Evolutionary conservation across 2,113 vertebrate genomes (phyloP), one percentile per base, ranked within the genome.

Genomic region (Marmota monax): DNA sequence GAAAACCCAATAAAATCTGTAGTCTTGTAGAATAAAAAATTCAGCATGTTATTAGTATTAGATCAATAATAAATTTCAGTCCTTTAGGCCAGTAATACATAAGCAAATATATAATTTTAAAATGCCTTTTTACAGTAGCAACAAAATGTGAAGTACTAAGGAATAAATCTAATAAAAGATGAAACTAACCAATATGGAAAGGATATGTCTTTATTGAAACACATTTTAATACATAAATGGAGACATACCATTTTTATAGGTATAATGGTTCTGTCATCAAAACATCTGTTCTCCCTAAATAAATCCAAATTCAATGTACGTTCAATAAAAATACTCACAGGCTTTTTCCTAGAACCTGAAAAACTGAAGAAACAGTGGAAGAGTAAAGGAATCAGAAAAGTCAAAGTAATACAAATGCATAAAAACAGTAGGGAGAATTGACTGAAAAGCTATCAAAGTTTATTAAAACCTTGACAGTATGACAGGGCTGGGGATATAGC

Each of bases 111-210:
- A 45, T 48, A 74, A 85, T 69, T 63, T 88, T 32, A 80, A 77
- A 90, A 58, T 58, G 65, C 9, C 63, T 84, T 82, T 79, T 92
- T 63, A 58, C 12, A 89, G 14, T 39, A 84, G 65, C 32, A 93
- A 88, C 23, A 76, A 93, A 96, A 51, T 76, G 91, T 2, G 8
- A 92, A 84, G 5, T 88, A 8, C 37, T 69, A 90, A 80, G 32
- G n/a, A 96, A 80, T 63, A 87, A 87, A 48, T 95, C 63, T 93
- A 63, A 74, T 88, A 72, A 95, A 83, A 96, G 27, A 95, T 61
- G 42, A 74, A 17, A 48, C 32, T 79, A 56, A 90, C n/a, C 32
- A 63, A 92, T 84, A 42, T 72, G 16, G 34, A 90, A 95, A 95
- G 42, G 13, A 96, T 72, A 51, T 53, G 77, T 29, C 23, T 93